Base-by-base conservation (phyloP, 2,113 vertebrate species). In the Chaetops frenatus region DNA sequence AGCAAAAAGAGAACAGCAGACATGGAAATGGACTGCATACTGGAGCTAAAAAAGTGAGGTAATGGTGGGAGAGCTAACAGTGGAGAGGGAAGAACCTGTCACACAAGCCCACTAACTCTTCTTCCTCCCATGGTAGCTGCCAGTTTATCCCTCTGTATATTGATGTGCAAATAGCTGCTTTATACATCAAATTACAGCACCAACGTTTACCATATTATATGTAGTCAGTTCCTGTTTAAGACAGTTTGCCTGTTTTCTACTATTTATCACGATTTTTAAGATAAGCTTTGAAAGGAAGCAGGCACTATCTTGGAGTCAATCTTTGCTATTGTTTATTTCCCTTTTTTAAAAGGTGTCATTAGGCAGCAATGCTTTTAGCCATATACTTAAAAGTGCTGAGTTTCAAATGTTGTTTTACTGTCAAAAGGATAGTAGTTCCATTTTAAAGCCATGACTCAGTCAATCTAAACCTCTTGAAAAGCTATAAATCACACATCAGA, bases 281-380 rank as follows among this genome's bases (percentile, higher is more conserved):
- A 72, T 42, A 67, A 57, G 25, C 51, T 77, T 90, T 9, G 15
- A 57, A 79, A 86, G 31, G 48, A 67, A 79, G 35, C 17, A 78
- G 48, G 50, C n/a, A 70, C 44, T 86, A 44, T 79, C 84, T 58
- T 60, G 40, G 24, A 92, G 60, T 90, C 47, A 50, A 81, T 71
- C 76, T 66, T 78, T n/a, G 36, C 18, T 69, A 36, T 51, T 88
- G 25, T 86, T 90, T 96, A 94, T 92, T 93, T 87, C 57, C 18
- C n/a, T 53, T 80, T 53, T 42, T 93, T 29, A 36, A 35, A 94
- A 83, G 19, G 2, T 47, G 40, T 83, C 92, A 94, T 92, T 88
- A 97, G 61, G 76, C 76, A 86, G 82, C 65, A 81, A 86, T 71
- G 90, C 80, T 93, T 95, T 94, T 88, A 92, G 90, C 79, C 72